phyloP scores from a whole-genome alignment of 2,113 vertebrate species.

The Axis porcinus region DNA sequence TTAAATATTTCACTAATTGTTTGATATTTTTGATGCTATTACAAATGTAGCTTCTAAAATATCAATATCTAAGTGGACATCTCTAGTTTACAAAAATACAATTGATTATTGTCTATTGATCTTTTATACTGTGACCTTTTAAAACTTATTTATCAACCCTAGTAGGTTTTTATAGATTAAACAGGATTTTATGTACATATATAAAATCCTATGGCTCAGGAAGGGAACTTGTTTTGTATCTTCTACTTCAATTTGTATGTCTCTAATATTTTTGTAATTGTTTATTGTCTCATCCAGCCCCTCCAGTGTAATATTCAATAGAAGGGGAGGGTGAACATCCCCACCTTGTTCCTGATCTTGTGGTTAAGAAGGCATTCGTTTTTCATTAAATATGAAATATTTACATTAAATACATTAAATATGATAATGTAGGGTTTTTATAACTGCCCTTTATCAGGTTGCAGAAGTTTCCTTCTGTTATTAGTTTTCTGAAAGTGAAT shows the following conservation, averaged over 20 bases:
- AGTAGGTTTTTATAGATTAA: neutral
- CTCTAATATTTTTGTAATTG: neutral
- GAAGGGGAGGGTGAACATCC: neutral
- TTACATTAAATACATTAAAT: neutral
- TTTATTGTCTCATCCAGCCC: neutral
- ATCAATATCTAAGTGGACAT: neutral
- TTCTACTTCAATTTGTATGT: neutral
- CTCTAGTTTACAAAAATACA: neutral
- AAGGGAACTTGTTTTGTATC: neutral
- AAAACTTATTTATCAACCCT: neutral
- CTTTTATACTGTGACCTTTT: neutral
- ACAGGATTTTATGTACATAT: neutral
- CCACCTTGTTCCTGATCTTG: neutral
- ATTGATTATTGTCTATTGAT: neutral
- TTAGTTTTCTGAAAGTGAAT: neutral
- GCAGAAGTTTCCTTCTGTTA: neutral
- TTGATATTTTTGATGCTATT: neutral
- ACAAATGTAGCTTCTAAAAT: neutral
- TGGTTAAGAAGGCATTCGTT: neutral
- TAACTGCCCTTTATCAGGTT: neutral
- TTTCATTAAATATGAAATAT: neutral
- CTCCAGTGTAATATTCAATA: neutral
- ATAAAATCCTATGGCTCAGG: neutral
- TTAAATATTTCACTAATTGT: neutral
- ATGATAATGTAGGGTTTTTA: neutral